Percentiles rank a stretch among this genome's conserved stretches.
Conservation (phyloP, 1,140 invertebrate genomes). For the Palaemon carinicauda region DNA sequence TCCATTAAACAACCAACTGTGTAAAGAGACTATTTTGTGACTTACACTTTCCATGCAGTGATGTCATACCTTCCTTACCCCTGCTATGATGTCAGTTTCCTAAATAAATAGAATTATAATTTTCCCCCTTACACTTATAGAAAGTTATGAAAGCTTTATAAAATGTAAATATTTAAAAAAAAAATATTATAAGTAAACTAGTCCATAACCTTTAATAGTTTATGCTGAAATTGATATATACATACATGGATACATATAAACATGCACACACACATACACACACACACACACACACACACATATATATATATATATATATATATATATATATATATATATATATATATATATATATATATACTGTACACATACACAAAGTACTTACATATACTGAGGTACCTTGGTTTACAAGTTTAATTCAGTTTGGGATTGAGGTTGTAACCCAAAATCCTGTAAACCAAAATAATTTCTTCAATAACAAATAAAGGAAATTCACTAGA, state of each 20-base stretch:
- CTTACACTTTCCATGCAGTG: background rate
- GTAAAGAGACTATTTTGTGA: too few relatives aligned
- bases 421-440: too few relatives aligned
- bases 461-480: too few relatives aligned
- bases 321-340: background rate
- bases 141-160: background rate
- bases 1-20: too few relatives aligned
- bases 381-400: too few relatives aligned
- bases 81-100: background rate
- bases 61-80: background rate
- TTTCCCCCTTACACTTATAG: background rate
- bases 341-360: too few relatives aligned
- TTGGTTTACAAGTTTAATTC: too few relatives aligned
- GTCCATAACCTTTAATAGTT: background rate
- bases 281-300: conserved; percentile 28
- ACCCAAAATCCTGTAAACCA: too few relatives aligned
- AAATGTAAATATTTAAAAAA: background rate
- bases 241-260: conserved; percentile 16
- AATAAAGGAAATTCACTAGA: too few relatives aligned
- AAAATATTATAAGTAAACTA: background rate
- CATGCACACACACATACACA: conserved; percentile 28
- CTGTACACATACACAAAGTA: too few relatives aligned
- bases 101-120: too few relatives aligned
- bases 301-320: background rate
- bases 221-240: background rate